Conservation (phyloP, 2,888 invertebrate species). For the Mechanitis messenoides region DNA sequence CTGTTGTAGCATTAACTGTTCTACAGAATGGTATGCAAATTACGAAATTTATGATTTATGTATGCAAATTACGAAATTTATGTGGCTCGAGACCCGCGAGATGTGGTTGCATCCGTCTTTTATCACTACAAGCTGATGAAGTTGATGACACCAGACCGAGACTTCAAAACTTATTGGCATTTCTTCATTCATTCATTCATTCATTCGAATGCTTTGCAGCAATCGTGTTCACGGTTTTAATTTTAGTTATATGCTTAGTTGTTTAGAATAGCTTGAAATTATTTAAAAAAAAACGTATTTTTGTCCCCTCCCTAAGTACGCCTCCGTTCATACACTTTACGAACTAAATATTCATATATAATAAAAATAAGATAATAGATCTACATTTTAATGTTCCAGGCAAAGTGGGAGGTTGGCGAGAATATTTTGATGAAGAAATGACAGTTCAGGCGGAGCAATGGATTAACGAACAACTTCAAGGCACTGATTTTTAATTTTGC, state of each 20-base stretch:
- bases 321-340: no score
- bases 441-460: conserved; percentile 76
- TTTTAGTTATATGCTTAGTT: no score
- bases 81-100: conserved; percentile 87
- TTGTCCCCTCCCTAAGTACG: no score
- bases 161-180: conserved; percentile 78
- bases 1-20: no score
- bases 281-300: no score
- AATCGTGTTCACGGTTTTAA: no score
- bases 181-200: conserved; percentile 77
- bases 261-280: no score
- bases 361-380: not conserved
- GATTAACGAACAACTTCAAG: conserved; percentile 74
- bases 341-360: no score
- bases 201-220: no score
- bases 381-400: conserved; percentile 45
- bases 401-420: conserved; percentile 76
- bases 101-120: conserved; percentile 85
- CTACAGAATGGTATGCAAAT: no score
- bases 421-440: conserved; percentile 77
- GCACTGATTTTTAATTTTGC: conserved; percentile 69
- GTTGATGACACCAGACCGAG: conserved; percentile 68
- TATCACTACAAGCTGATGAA: conserved; percentile 76
- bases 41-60: no score
- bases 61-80: conserved; percentile 59